Percentiles rank a stretch among this genome's conserved stretches.
These are phyloP conservation scores for Oryzias curvinotus DNA, from an alignment of 2,113 vertebrate genomes.

Conservation along the genomic window DNA sequence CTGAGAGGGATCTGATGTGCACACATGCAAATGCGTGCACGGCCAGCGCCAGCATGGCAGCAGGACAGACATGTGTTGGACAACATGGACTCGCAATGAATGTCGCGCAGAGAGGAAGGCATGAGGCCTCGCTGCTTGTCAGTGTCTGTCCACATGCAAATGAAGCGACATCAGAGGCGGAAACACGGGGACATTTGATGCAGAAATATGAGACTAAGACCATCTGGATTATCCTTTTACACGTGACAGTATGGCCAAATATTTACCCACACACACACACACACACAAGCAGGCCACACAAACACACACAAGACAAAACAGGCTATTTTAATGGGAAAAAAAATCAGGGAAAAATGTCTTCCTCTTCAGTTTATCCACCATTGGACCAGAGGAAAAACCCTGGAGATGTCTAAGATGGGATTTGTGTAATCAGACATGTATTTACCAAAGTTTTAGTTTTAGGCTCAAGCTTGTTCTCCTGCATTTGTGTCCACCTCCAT, in stretches of 20 bases:
- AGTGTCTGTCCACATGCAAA: constrained; percentile 62
- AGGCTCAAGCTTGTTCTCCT: too few species aligned
- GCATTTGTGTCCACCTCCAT: too few species aligned
- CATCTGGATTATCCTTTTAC: constrained; percentile 61
- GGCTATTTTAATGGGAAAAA: too few species aligned
- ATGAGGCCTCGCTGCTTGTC: constrained; percentile 43
- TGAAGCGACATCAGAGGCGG: constrained; percentile 66
- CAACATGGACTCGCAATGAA: constrained; percentile 73
- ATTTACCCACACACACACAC: constrained; percentile 55
- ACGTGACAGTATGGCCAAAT: constrained; percentile 56
- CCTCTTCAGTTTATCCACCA: too few species aligned
- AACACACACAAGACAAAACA: not conserved
- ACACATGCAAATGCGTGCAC: constrained; percentile 17
- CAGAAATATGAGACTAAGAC: constrained; percentile 36
- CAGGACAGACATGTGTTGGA: constrained; percentile 69
- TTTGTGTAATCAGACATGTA: too few species aligned
- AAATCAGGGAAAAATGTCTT: too few species aligned
- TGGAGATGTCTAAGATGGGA: too few species aligned
- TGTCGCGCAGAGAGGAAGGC: constrained; percentile 28
- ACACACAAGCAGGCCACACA: constrained; percentile 25
- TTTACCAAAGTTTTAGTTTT: too few species aligned
- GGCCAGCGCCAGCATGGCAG: constrained; percentile 40
- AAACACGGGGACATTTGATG: constrained; percentile 24
- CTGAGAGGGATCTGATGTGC: constrained; percentile 73
- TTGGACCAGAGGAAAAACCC: too few species aligned